Evolutionary conservation across 2,888 invertebrate species (phyloP).

Genomic region (Danaus chrysippus): DNA sequence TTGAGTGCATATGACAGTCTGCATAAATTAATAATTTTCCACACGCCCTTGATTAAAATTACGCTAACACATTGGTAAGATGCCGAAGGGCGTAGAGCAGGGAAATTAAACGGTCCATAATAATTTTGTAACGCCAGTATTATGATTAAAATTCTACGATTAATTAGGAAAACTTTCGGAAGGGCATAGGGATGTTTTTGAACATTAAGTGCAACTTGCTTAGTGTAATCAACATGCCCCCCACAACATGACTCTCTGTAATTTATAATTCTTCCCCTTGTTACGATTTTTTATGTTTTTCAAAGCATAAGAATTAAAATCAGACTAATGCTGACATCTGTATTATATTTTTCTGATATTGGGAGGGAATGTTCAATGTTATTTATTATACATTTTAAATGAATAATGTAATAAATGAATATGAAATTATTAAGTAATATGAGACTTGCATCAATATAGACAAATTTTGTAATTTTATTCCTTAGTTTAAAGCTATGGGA

Average conservation of each 20-base stretch:
- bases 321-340: no score
- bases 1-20: constrained; percentile 75
- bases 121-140: constrained; percentile 71
- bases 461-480: no score
- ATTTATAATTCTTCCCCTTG: constrained; percentile 19
- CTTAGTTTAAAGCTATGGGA: constrained; percentile 14
- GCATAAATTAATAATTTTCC: constrained; percentile 75
- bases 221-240: not conserved
- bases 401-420: no score
- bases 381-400: no score
- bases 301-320: no score
- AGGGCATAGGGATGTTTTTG: constrained; percentile 38
- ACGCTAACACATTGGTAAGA: constrained; percentile 73
- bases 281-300: no score
- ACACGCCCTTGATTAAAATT: constrained; percentile 78
- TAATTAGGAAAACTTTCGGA: constrained; percentile 71
- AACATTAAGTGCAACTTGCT: constrained; percentile 46
- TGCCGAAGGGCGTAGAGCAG: constrained; percentile 64
- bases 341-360: no score
- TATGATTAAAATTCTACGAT: constrained; percentile 75
- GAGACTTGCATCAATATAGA: no score
- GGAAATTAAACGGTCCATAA: constrained; percentile 76
- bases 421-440: no score
- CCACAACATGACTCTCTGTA: constrained; percentile 4
- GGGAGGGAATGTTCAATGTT: no score